These are phyloP conservation scores for Silurus glanis DNA, from an alignment of 2,113 vertebrate species.

Conservation along the genomic window DNA sequence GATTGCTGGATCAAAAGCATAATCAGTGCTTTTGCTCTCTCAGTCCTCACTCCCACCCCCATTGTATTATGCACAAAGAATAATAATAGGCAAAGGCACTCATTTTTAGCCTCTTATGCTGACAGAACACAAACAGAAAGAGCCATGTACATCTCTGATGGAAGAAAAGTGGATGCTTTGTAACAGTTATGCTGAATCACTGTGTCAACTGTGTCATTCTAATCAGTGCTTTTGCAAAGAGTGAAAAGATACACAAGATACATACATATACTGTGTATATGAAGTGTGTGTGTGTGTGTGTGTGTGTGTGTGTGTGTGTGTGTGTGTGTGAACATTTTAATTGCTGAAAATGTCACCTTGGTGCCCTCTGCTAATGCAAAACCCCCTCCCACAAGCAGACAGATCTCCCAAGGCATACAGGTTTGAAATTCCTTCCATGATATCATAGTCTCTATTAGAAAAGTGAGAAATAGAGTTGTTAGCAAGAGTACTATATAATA, in stretches of 20 bases:
- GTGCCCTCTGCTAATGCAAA: constrained; percentile 91
- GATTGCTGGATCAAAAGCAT: constrained; percentile 32
- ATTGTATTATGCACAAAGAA: constrained; percentile 20
- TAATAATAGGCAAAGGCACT: constrained; percentile 29
- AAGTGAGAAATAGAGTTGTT: not conserved
- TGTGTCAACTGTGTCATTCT: not conserved
- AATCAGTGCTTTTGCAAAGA: not conserved
- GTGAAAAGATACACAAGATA: not conserved
- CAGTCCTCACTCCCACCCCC: not conserved
- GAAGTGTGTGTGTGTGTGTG: not conserved
- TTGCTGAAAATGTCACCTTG: constrained; percentile 71
- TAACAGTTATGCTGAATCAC: not conserved
- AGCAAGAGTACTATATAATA: not conserved
- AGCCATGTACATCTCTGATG: not conserved
- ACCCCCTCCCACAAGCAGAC: constrained; percentile 87
- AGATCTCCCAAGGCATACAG: constrained; percentile 92
- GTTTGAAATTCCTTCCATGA: constrained; percentile 92
- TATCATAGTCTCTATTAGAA: constrained; percentile 71
- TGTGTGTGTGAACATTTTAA: not conserved
- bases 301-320: not conserved
- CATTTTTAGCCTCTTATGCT: constrained; percentile 9
- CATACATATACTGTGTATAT: not conserved
- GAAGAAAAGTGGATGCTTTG: constrained; percentile 4
- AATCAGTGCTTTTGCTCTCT: constrained; percentile 15
- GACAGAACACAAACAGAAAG: constrained; percentile 21